These are phyloP conservation scores for Apocheima hispidaria DNA, from an alignment of 2,888 invertebrate genomes.

Conservation along the genomic window DNA sequence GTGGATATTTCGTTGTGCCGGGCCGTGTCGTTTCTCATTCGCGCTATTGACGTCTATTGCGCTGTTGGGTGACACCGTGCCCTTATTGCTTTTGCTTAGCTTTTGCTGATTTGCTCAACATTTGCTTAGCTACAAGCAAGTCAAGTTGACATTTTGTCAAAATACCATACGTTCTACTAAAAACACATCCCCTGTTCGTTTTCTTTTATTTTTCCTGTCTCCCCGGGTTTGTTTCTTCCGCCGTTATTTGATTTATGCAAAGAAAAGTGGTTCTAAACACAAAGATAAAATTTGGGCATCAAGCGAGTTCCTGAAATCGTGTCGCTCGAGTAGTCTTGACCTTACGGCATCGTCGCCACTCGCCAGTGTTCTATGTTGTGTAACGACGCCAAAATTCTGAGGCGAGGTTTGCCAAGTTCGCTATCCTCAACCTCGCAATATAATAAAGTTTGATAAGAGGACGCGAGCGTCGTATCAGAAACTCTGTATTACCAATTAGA, in stretches of 20 bases:
- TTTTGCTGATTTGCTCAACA: too few relatives aligned
- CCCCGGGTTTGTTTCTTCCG: conserved; percentile 63
- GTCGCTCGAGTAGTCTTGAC: conserved; percentile 75
- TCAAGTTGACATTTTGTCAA: conserved; percentile 67
- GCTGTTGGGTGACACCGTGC: too few relatives aligned
- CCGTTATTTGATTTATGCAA: conserved; percentile 47
- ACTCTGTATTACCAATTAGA: conserved; percentile 49
- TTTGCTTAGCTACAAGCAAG: too few relatives aligned
- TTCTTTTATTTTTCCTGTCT: conserved; percentile 73
- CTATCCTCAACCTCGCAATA: conserved; percentile 55
- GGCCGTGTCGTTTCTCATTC: too few relatives aligned
- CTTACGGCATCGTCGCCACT: conserved; percentile 72
- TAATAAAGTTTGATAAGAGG: conserved; percentile 51
- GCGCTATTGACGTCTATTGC: too few relatives aligned
- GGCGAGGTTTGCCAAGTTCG: conserved; percentile 74
- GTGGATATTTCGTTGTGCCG: too few relatives aligned
- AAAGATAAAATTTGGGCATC: conserved; percentile 25
- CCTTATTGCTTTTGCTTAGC: conserved; percentile 33
- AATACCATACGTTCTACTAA: conserved; percentile 73
- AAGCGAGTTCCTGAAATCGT: conserved; percentile 60
- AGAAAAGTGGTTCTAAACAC: conserved; percentile 39
- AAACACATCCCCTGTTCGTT: conserved; percentile 71
- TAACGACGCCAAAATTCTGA: conserved; percentile 79
- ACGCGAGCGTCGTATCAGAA: conserved; percentile 46
- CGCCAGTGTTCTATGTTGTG: conserved; percentile 78